These are phyloP conservation scores for Clunio marinus DNA, from an alignment of 2,888 invertebrate species.

Conservation along the genomic window DNA sequence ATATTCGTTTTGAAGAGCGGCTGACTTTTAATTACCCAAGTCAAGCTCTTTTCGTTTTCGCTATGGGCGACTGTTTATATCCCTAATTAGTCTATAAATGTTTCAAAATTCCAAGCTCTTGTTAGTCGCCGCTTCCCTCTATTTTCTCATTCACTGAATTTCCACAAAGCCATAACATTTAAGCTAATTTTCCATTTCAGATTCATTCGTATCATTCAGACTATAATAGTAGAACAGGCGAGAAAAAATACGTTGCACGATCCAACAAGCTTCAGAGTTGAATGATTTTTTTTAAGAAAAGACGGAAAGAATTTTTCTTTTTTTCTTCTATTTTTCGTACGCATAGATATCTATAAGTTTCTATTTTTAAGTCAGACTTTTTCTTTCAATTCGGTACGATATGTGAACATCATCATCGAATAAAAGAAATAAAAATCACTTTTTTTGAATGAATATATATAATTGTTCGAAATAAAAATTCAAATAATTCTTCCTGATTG, in stretches of 20 bases:
- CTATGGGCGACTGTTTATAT: neutral
- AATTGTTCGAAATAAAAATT: no score
- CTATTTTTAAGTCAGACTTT: conserved; percentile 4
- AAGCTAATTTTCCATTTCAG: conserved; percentile 10
- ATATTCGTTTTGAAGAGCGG: neutral
- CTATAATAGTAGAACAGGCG: no score
- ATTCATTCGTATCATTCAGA: neutral
- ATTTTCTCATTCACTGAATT: neutral
- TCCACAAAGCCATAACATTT: neutral
- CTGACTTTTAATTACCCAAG: no score
- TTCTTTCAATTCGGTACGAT: neutral
- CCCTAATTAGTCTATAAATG: neutral
- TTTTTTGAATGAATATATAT: no score
- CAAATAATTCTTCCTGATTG: no score
- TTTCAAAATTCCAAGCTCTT: neutral
- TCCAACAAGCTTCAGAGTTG: neutral
- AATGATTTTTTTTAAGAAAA: conserved; percentile 3
- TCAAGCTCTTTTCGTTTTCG: no score
- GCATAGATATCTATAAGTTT: conserved; percentile 14
- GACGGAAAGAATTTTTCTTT: neutral
- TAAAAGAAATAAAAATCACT: neutral
- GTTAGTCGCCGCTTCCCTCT: neutral
- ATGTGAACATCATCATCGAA: neutral
- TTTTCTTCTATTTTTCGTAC: neutral
- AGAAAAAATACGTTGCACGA: neutral